phyloP scores from a whole-genome alignment of 2,888 invertebrate genomes.

The Coenonympha glycerion region DNA sequence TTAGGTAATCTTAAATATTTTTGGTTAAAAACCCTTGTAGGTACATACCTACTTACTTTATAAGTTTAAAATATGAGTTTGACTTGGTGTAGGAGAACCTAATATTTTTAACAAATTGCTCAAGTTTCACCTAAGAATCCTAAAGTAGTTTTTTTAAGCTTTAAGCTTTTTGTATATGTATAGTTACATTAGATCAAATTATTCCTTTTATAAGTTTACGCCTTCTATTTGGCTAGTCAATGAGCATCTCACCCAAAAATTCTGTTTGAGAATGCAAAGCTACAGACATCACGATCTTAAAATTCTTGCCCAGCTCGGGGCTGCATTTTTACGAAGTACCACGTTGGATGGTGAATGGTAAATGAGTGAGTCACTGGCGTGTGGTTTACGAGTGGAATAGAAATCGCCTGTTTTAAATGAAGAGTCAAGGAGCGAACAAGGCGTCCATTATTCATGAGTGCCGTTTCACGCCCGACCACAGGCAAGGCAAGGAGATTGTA shows the following conservation, averaged over 20 bases:
- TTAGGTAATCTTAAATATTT: too few species aligned
- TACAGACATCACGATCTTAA: conserved; percentile 42
- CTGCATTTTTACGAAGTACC: conserved; percentile 72
- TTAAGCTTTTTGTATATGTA: too few species aligned
- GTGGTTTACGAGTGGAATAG: conserved; percentile 71
- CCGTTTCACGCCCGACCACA: conserved; percentile 56
- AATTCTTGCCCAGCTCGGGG: conserved; percentile 55
- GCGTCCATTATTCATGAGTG: conserved; percentile 71
- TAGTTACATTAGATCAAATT: too few species aligned
- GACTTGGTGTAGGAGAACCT: too few species aligned
- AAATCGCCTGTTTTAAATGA: conserved; percentile 73
- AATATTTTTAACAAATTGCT: too few species aligned
- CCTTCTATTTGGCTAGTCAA: too few species aligned
- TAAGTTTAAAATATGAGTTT: too few species aligned
- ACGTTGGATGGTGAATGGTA: conserved; percentile 71
- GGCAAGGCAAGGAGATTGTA: conserved; percentile 38
- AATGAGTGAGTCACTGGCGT: conserved; percentile 72
- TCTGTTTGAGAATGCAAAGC: conserved; percentile 15
- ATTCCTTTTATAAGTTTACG: too few species aligned
- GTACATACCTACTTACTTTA: too few species aligned
- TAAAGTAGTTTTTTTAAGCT: too few species aligned
- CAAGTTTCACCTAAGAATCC: too few species aligned
- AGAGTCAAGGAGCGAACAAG: conserved; percentile 70
- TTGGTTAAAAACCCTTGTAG: too few species aligned
- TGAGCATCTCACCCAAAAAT: conserved; percentile 10